Evolutionary conservation across 2,888 invertebrate species (phyloP), one percentile per base, ranked within the genome.

Genomic region (Lasiommata megera): DNA sequence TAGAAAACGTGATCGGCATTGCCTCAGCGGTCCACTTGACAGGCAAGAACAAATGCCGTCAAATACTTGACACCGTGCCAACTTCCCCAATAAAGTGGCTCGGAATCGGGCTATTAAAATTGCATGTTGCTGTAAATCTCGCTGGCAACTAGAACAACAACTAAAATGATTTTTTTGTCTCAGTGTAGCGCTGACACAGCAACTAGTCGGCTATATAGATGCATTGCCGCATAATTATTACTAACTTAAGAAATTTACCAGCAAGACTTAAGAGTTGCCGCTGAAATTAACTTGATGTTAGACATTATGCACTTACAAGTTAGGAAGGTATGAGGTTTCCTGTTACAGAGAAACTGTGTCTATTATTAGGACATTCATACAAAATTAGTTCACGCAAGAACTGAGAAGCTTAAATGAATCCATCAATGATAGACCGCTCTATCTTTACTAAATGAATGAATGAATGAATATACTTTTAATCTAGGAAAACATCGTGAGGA

Each of bases 1-100:
- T 23, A 48, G 37, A 37, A 36, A 37, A 51, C 38, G 51, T 40
- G 51, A 51, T 51, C 51, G 37, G 16, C 51, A 51, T 40, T 12
- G 23, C 18, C 37, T 50, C 50, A 37, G 34, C 50, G 28, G 82
- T 81, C 82, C 81, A 67, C 72, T 74, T 79, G 80, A 86, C 80
- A 81, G 75, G 74, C 66, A 67, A 68, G 74, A 76, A 79, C 77
- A 77, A 84, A 80, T 77, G 76, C 74, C 75, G 78, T 73, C 68
- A 75, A 84, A 87, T 86, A 78, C 71, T 86, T 87, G 88, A 79
- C 86, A 84, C 72, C 67, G 74, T 82, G 88, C 88, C 88, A 88
- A 84, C 66, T 68, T 71, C 48, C 54, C 36, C 41, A 36, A 28
- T 50, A 36, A 16, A 41, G 41, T 14, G 17, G 52, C 37, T 16